A percentile compares a stretch with the other conserved stretches of the same genome.
phyloP scores from a whole-genome alignment of 1,140 invertebrate genomes.

The Aphaenogaster floridana region DNA sequence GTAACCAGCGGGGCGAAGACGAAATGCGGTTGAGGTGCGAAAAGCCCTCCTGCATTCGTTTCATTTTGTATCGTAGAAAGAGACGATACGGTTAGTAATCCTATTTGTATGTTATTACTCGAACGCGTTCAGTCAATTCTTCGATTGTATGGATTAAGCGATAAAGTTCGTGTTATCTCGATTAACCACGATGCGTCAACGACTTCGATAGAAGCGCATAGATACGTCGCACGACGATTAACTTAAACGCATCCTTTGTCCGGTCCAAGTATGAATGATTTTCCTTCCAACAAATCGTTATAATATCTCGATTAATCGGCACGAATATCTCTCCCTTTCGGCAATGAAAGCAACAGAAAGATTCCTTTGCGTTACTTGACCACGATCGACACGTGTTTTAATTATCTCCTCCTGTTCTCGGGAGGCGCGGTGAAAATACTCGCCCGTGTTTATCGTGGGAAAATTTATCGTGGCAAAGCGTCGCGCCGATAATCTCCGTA shows the following conservation, averaged over 20 bases:
- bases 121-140: not conserved
- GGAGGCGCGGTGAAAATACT: not conserved
- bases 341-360: not conserved
- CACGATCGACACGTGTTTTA: not conserved
- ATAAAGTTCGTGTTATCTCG: slow-evolving; percentile 22
- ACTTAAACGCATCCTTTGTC: slow-evolving; percentile 9
- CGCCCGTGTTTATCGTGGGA: slow-evolving; percentile 11
- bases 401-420: not conserved
- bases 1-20: slow-evolving; percentile 5
- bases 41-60: slow-evolving; percentile 28
- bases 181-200: slow-evolving; percentile 20
- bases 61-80: slow-evolving; percentile 46
- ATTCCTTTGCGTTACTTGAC: not conserved
- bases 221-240: not conserved
- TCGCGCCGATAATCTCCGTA: slow-evolving; percentile 31
- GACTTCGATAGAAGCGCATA: slow-evolving; percentile 13
- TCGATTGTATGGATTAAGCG: slow-evolving; percentile 13
- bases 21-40: not conserved
- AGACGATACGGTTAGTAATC: not conserved
- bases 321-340: not conserved
- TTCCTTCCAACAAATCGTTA: not conserved
- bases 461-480: slow-evolving; percentile 51
- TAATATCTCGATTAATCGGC: not conserved
- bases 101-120: not conserved
- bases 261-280: not conserved